phyloP scores from a whole-genome alignment of 92 coral and sea anemone genomes.

The Epizoanthus illoricatus region DNA sequence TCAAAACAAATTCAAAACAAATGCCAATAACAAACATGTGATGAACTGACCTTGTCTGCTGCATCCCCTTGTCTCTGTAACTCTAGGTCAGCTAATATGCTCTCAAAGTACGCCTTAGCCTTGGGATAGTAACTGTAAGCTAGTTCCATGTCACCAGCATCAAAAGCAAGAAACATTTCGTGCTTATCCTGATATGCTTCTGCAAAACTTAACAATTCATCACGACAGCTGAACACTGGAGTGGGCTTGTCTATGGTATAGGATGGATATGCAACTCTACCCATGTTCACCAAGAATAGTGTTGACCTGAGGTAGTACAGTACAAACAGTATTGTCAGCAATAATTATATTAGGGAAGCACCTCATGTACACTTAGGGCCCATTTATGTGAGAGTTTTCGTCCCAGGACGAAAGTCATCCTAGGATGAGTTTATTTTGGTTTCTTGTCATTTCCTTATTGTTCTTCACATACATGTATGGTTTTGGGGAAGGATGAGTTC shows the following conservation, averaged over 20 bases:
- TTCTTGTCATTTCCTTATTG: too few species aligned
- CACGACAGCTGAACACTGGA: slow-evolving; percentile 67
- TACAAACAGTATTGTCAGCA: not conserved
- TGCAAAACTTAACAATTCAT: slow-evolving; percentile 67
- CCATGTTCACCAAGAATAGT: slow-evolving; percentile 75
- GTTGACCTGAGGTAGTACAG: slow-evolving; percentile 62
- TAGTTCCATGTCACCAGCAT: slow-evolving; percentile 61
- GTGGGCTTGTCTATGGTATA: slow-evolving; percentile 68
- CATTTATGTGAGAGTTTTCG: too few species aligned
- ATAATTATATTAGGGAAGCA: not conserved
- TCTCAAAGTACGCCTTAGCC: slow-evolving; percentile 55
- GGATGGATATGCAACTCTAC: slow-evolving; percentile 68
- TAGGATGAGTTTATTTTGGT: too few species aligned
- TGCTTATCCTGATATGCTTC: slow-evolving; percentile 81
- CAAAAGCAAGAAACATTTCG: slow-evolving; percentile 80
- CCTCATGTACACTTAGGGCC: too few species aligned
- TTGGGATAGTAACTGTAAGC: slow-evolving; percentile 70
- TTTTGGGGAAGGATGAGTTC: too few species aligned
- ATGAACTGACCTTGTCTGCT: slow-evolving; percentile 7
- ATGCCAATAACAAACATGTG: too few species aligned
- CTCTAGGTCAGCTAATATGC: slow-evolving; percentile 50
- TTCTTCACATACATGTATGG: too few species aligned
- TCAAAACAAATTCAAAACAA: too few species aligned
- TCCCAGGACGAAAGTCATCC: too few species aligned
- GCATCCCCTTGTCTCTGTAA: not conserved